A percentile compares a stretch with the other conserved stretches of the same genome.
Conservation (phyloP, 2,888 invertebrate genomes). For the Parelbella ahira region DNA sequence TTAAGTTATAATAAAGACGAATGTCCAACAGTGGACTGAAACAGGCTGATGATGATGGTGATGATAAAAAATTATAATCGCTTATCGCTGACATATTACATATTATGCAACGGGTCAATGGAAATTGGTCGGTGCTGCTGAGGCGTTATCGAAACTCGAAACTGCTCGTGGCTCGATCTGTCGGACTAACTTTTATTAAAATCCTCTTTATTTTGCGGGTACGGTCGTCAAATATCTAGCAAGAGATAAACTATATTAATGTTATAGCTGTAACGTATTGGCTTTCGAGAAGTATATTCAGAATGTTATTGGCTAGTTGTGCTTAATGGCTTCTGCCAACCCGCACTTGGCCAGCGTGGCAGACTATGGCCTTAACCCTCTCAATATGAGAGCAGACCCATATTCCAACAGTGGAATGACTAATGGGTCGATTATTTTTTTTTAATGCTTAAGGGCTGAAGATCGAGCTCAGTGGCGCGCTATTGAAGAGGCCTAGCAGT, state of each 20-base stretch:
- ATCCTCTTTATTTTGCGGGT: slow-evolving; percentile 57
- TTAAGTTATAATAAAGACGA: no score
- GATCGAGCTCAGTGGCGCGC: no score
- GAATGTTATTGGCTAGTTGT: no score
- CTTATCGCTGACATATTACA: not conserved
- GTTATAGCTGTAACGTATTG: slow-evolving; percentile 24
- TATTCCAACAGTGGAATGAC: no score
- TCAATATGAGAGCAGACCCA: no score
- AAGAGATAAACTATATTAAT: slow-evolving; percentile 44
- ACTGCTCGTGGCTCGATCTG: slow-evolving; percentile 59
- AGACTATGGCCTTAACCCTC: no score
- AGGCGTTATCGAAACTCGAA: slow-evolving; percentile 65
- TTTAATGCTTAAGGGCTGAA: no score
- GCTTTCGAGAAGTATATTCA: not conserved
- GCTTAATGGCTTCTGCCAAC: no score
- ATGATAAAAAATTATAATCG: not conserved
- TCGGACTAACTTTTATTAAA: slow-evolving; percentile 64
- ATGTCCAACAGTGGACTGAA: no score
- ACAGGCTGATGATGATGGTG: not conserved
- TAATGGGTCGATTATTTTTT: no score
- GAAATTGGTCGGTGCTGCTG: slow-evolving; percentile 61
- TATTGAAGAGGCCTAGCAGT: no score
- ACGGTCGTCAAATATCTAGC: slow-evolving; percentile 51
- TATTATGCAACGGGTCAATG: slow-evolving; percentile 39
- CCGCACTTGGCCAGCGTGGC: no score